Base-by-base conservation (phyloP, 2,113 vertebrate genomes). In the Noturus placidus region DNA sequence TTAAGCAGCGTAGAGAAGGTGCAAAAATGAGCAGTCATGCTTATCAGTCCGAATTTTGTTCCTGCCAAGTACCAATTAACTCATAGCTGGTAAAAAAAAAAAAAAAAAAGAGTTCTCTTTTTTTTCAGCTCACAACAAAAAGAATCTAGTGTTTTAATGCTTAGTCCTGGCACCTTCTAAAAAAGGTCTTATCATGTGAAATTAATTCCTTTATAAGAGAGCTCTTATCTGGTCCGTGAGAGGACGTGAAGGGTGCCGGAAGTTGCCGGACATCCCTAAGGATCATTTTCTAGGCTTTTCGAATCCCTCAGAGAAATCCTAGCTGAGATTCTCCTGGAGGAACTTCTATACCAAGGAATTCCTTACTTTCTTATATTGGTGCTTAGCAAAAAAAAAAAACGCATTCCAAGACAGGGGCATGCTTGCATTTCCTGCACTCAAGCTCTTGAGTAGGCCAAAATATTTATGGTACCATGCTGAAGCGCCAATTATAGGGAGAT, bases 201-300 rank as follows among this genome's bases (percentile, higher is more conserved):
- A 92, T 89, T 90, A 93, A 93, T 93, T 93, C 88, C 91, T 87
- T 95, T 92, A 91, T 89, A 89, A 79, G 50, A 89, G 61, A 38
- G 81, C 87, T 83, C 46, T 92, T 92, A 93, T 93, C 91, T n/a
- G 30, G 42, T 80, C 88, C 88, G 82, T 77, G 54, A 65, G 52
- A 77, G 67, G 85, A 82, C 74, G 54, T 33, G 69, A 83, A 70
- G 59, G 65, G 22, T 81, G 85, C 72, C 84, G 77, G 74, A 91
- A 92, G 87, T 91, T 90, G 33, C 65, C 83, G 81, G 89, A 83
- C 57, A 91, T 93, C 91, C 90, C 93, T 65, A 30, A 85, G 92
- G 92, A 92, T 91, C 84, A n/a, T n/a, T n/a, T n/a, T n/a, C 92
- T 92, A 85, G 46, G 82, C 57, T 87, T 52, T 14, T 56, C 52